phyloP scores from a whole-genome alignment of 1,140 invertebrate species.

The Drosophila sechellia region DNA sequence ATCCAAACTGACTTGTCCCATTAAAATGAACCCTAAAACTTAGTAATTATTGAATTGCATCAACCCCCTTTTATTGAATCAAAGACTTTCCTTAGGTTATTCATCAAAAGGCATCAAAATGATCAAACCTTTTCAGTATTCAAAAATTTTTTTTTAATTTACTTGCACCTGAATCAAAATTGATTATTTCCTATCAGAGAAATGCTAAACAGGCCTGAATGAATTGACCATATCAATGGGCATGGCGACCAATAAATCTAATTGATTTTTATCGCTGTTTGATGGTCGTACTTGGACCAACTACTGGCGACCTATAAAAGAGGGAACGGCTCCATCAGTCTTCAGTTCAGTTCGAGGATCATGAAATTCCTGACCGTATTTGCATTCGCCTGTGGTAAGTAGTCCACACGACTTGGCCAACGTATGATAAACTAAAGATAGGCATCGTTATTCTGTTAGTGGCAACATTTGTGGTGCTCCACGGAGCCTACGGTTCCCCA shows the following conservation, averaged over 20 bases:
- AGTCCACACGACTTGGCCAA: slow-evolving; percentile 1
- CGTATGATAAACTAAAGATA: slow-evolving; percentile 53
- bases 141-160: no score
- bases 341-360: slow-evolving; percentile 17
- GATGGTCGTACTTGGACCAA: not conserved
- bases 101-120: no score
- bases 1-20: no score
- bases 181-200: not conserved
- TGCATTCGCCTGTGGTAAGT: slow-evolving; percentile 63
- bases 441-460: slow-evolving; percentile 53
- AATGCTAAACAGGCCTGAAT: not conserved
- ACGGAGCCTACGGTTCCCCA: slow-evolving; percentile 40
- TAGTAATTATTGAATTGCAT: no score
- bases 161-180: not conserved
- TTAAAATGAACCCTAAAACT: no score
- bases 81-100: no score
- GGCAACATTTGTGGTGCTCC: slow-evolving; percentile 47
- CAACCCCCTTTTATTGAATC: no score
- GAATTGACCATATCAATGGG: slow-evolving; percentile 29
- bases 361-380: slow-evolving; percentile 58
- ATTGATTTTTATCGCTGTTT: slow-evolving; percentile 44
- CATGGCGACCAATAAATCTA: slow-evolving; percentile 7
- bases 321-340: not conserved
- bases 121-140: no score
- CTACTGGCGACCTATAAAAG: slow-evolving; percentile 51